Conservation (phyloP, 2,888 invertebrate species). For the Thelaira solivaga region DNA sequence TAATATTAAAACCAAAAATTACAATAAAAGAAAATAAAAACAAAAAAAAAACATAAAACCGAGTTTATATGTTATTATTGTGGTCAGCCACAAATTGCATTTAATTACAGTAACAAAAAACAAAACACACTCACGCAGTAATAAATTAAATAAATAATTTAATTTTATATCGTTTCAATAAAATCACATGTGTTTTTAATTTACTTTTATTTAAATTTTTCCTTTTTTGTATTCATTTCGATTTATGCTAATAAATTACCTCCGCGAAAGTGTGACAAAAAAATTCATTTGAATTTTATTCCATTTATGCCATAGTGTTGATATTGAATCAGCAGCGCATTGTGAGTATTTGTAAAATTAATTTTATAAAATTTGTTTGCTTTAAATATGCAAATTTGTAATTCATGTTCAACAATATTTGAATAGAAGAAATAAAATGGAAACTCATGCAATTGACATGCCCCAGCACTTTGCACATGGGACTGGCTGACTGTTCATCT, state of each 20-base stretch:
- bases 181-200: constrained; percentile 39
- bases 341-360: constrained; percentile 18
- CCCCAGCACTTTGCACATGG: constrained; percentile 7
- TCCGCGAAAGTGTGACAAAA: background rate
- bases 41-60: constrained; percentile 16
- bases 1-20: constrained; percentile 12
- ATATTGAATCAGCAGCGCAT: constrained; percentile 21
- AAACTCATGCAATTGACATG: background rate
- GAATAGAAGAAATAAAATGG: background rate
- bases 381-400: constrained; percentile 54
- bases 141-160: constrained; percentile 23
- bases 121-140: background rate
- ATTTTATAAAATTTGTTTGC: constrained; percentile 44
- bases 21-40: constrained; percentile 4
- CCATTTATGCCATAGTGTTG: background rate
- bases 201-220: too few relatives aligned
- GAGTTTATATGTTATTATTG: constrained; percentile 45
- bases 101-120: constrained; percentile 43
- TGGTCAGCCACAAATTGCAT: constrained; percentile 56
- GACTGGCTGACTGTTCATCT: constrained; percentile 17
- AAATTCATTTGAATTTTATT: constrained; percentile 18
- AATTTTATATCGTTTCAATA: constrained; percentile 24
- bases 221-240: constrained; percentile 15
- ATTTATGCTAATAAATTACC: constrained; percentile 19
- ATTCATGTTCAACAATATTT: constrained; percentile 21